Conservation (phyloP, 2,797 vertebrate species). For the Thunnus albacares region DNA sequence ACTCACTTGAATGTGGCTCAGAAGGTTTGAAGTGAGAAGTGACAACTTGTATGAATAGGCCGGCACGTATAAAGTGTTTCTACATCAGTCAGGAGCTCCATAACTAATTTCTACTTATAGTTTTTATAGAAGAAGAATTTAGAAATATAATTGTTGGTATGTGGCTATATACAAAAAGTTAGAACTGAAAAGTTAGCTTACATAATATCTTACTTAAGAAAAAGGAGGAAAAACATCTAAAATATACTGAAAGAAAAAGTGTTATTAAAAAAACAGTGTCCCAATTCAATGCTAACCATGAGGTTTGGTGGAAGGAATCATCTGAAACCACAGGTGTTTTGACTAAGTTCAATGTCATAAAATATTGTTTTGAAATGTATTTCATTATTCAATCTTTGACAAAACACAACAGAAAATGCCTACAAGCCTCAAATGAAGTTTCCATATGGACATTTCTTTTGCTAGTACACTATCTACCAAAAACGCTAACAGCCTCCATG, state of each 20-base stretch:
- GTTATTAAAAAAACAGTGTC: background rate
- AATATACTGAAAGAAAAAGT: background rate
- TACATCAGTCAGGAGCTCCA: background rate
- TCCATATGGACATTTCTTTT: background rate
- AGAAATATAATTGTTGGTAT: background rate
- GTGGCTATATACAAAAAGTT: background rate
- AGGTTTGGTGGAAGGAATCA: background rate
- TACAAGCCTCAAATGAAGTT: background rate
- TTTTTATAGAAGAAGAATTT: background rate
- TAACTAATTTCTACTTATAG: background rate
- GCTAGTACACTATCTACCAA: background rate
- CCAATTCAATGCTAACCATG: background rate
- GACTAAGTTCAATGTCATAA: background rate
- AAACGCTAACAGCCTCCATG: background rate
- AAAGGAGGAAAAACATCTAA: background rate
- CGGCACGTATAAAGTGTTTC: conserved; percentile 6
- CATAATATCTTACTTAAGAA: background rate
- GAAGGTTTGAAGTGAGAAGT: conserved; percentile 44
- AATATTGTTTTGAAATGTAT: background rate
- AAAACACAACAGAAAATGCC: conserved; percentile 4
- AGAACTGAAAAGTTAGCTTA: background rate
- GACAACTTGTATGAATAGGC: conserved; percentile 33
- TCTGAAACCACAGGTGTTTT: background rate
- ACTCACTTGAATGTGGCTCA: conserved; percentile 55
- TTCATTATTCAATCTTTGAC: background rate